Evolutionary conservation across 2,888 invertebrate genomes (phyloP).

Genomic region (Escarpia spicata): DNA sequence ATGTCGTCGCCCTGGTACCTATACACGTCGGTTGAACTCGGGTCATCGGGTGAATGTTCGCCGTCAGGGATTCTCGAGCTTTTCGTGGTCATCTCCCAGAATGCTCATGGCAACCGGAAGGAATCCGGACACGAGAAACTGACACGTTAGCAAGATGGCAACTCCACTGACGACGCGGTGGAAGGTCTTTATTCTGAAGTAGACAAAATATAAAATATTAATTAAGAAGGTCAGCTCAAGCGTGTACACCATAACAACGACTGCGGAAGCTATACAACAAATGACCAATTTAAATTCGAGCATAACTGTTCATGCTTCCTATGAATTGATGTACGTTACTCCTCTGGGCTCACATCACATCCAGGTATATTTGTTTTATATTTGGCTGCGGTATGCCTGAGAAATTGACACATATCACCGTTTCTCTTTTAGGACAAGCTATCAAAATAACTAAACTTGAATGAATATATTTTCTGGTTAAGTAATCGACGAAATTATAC

Average conservation of each 20-base stretch:
- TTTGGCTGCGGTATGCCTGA: background rate
- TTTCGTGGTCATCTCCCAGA: background rate
- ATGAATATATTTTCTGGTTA: background rate
- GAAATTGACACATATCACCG: background rate
- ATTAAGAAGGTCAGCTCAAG: background rate
- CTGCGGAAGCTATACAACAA: background rate
- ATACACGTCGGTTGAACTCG: background rate
- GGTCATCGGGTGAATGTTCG: background rate
- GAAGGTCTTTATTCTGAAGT: constrained; percentile 25
- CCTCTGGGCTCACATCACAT: no score
- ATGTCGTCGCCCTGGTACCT: background rate
- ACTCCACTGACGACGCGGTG: constrained; percentile 26
- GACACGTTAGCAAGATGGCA: constrained; percentile 21
- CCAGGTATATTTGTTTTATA: no score
- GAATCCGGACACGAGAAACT: constrained; percentile 24
- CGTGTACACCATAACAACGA: background rate
- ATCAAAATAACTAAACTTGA: background rate
- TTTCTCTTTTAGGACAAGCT: background rate
- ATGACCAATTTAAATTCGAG: background rate
- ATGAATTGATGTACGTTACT: no score
- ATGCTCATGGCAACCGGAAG: constrained; percentile 22
- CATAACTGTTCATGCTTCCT: background rate
- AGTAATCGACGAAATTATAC: background rate
- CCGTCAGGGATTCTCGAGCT: background rate
- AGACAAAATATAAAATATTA: background rate